phyloP scores from a whole-genome alignment of 2,888 invertebrate species.

The Patella depressa region DNA sequence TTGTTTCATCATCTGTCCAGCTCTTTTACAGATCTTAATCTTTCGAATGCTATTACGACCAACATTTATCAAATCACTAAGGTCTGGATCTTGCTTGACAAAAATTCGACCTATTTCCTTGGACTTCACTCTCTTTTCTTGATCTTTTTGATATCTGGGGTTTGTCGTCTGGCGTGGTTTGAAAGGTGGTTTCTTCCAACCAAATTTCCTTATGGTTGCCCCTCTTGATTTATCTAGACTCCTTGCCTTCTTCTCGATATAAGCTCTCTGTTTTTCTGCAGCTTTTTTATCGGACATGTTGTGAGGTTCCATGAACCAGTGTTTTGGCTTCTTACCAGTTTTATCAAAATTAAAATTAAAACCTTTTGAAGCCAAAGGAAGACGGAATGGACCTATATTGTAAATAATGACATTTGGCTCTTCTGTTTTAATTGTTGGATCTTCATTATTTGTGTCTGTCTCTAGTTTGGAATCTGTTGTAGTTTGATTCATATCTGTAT shows the following conservation, averaged over 20 bases:
- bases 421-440: neutral
- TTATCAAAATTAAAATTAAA: conserved; percentile 54
- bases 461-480: neutral
- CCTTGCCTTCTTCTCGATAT: conserved; percentile 39
- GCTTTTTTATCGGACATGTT: conserved; percentile 43
- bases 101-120: neutral
- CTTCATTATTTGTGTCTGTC: neutral
- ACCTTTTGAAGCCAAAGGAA: conserved; percentile 54
- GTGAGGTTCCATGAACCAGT: conserved; percentile 56
- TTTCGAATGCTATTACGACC: neutral
- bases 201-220: conserved; percentile 8
- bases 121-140: neutral
- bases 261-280: conserved; percentile 43
- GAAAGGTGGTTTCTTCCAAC: conserved; percentile 6
- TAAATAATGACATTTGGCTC: conserved; percentile 4
- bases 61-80: neutral
- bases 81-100: neutral
- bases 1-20: neutral
- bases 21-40: neutral
- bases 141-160: neutral
- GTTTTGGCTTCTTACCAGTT: conserved; percentile 53
- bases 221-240: conserved; percentile 11
- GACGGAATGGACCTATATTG: conserved; percentile 42
- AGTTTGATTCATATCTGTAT: neutral
- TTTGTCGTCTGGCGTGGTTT: neutral